phyloP scores from a whole-genome alignment of 2,797 vertebrate species.

The Phoxinus dragarum region DNA sequence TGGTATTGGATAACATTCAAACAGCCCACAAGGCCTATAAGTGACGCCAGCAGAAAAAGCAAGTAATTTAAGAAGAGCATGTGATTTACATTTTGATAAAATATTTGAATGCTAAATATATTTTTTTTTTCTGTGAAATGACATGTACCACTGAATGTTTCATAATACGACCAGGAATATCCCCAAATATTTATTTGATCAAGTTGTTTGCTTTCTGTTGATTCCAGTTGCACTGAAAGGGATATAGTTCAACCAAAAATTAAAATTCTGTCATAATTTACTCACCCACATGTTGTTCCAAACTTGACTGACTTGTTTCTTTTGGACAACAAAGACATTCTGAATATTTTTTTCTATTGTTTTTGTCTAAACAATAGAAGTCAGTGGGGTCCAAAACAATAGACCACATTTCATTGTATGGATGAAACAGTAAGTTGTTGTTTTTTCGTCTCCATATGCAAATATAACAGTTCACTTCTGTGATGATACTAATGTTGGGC shows the following conservation, averaged over 20 bases:
- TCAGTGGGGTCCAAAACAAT: background rate
- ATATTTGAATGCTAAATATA: background rate
- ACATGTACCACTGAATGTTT: no score
- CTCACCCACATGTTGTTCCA: background rate
- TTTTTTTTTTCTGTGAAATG: background rate
- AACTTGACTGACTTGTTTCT: background rate
- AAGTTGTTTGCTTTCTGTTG: background rate
- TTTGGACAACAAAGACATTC: background rate
- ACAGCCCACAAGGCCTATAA: background rate
- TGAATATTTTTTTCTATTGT: background rate
- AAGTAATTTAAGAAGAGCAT: background rate
- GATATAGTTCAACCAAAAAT: background rate
- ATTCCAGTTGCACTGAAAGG: background rate
- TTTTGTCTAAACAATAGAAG: background rate
- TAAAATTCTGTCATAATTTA: background rate
- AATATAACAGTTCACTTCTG: conserved; percentile 9
- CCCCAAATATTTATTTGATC: background rate
- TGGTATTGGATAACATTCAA: background rate
- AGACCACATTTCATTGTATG: background rate
- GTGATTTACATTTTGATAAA: background rate
- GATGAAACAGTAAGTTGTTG: background rate
- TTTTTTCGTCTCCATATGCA: background rate
- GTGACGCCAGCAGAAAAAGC: background rate
- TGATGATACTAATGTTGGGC: conserved; percentile 1
- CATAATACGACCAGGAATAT: background rate